Evolutionary conservation across 2,888 invertebrate species (phyloP).

Genomic region (Epinotia ramella): DNA sequence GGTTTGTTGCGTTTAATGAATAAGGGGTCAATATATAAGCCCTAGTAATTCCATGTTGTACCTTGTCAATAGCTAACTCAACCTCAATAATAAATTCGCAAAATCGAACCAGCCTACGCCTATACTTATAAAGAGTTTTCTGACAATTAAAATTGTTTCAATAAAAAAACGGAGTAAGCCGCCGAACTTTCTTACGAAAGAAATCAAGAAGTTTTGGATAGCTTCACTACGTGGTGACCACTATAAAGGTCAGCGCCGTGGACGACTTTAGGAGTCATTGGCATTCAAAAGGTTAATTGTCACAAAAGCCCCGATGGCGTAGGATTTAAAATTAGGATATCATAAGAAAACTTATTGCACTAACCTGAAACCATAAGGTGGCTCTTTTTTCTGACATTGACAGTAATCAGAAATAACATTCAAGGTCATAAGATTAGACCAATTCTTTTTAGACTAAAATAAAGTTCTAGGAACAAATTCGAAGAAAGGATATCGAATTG

Average conservation of each 20-base stretch:
- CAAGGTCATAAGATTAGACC: not conserved
- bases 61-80: not conserved
- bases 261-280: not conserved
- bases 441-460: constrained; percentile 5
- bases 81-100: constrained; percentile 36
- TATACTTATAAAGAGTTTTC: constrained; percentile 3
- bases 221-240: not conserved
- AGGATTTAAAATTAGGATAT: constrained; percentile 1
- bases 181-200: not conserved
- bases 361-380: constrained; percentile 11
- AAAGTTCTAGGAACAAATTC: constrained; percentile 13
- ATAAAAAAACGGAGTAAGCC: too few relatives aligned
- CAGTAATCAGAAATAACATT: not conserved
- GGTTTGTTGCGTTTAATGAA: too few relatives aligned
- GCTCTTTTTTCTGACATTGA: not conserved
- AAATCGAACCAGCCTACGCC: constrained; percentile 36
- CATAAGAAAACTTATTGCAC: constrained; percentile 24
- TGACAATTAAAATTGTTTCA: not conserved
- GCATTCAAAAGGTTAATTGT: not conserved
- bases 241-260: not conserved
- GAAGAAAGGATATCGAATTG: constrained; percentile 1
- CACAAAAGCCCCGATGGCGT: not conserved
- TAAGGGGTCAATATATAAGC: not conserved
- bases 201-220: too few relatives aligned
- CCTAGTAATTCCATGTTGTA: not conserved